Evolutionary conservation across 2,797 vertebrate genomes (phyloP).

Genomic region (Callimico goeldii): DNA sequence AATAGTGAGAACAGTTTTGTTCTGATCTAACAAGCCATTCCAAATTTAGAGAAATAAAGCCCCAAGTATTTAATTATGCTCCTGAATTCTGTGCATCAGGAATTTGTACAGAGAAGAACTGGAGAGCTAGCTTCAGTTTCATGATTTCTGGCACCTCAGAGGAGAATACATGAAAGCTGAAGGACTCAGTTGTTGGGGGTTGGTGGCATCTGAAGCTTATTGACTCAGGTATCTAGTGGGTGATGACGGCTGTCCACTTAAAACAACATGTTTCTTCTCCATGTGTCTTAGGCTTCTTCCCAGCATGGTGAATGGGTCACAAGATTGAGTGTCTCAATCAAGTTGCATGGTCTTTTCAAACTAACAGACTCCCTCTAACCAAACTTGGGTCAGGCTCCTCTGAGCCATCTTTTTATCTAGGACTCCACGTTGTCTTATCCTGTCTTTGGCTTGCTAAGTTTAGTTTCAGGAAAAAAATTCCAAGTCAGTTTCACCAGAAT

Average conservation of each 20-base stretch:
- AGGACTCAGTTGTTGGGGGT: background rate
- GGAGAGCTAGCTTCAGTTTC: background rate
- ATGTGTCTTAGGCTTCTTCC: background rate
- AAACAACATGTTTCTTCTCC: background rate
- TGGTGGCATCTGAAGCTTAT: background rate
- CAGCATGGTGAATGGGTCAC: background rate
- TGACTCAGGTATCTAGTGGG: background rate
- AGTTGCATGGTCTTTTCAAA: background rate
- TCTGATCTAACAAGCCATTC: background rate
- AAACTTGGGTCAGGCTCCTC: background rate
- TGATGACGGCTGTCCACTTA: background rate
- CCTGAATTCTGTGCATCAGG: background rate
- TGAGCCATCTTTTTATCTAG: background rate
- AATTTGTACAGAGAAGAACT: background rate
- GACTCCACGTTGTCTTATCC: background rate
- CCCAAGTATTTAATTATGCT: background rate
- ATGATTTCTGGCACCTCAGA: background rate
- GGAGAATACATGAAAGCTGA: background rate
- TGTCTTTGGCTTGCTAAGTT: background rate
- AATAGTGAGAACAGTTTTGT: background rate
- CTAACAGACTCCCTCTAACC: background rate
- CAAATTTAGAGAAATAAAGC: background rate
- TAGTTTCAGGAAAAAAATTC: background rate
- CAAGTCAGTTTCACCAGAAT: background rate
- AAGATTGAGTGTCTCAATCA: background rate